These are phyloP conservation scores for Paramormyrops kingsleyae DNA, from an alignment of 2,113 vertebrate species.

Conservation along the genomic window DNA sequence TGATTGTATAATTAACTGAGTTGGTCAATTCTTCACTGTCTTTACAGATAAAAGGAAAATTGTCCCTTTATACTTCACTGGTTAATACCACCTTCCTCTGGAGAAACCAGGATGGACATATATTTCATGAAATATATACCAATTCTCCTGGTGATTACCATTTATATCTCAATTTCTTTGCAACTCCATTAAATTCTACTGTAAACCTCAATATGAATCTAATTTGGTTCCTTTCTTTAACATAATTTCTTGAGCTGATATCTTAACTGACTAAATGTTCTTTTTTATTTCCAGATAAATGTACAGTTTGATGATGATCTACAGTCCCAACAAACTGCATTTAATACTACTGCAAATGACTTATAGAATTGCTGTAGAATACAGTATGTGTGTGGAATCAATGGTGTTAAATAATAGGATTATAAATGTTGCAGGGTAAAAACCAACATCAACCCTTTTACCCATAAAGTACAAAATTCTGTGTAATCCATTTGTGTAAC, in stretches of 20 bases:
- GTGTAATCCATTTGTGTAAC: neutral
- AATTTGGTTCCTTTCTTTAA: neutral
- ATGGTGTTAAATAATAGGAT: neutral
- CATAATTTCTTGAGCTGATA: neutral
- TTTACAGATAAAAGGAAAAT: conserved; percentile 5
- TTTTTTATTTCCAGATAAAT: neutral
- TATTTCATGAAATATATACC: neutral
- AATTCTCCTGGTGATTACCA: neutral
- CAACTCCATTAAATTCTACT: neutral
- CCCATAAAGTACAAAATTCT: neutral
- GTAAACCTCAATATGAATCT: neutral
- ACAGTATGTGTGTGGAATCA: neutral
- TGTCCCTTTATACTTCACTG: neutral
- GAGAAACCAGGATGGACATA: neutral
- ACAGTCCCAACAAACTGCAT: neutral
- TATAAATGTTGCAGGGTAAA: neutral
- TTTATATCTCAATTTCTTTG: neutral
- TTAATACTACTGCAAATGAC: neutral
- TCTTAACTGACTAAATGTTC: neutral
- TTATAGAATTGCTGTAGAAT: neutral
- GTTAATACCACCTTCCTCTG: conserved; percentile 1
- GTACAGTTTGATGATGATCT: neutral
- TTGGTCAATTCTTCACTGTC: neutral
- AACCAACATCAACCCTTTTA: neutral
- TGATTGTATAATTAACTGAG: neutral